These are phyloP conservation scores for Platorchestia sp. DNA, from an alignment of 1,140 invertebrate genomes.

Conservation along the genomic window DNA sequence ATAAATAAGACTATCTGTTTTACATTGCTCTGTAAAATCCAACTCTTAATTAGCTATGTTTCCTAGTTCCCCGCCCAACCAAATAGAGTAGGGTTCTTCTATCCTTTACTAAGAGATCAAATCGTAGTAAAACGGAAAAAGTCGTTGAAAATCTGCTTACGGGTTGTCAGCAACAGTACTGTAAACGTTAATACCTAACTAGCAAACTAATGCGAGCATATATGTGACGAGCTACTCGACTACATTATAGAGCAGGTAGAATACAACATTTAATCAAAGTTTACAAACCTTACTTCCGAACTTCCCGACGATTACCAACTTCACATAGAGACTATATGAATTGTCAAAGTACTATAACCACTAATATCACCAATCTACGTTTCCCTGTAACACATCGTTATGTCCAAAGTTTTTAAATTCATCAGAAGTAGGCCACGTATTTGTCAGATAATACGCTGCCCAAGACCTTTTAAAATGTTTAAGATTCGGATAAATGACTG, in stretches of 20 bases:
- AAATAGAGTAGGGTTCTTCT: neutral
- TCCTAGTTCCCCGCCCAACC: neutral
- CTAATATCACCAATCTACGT: neutral
- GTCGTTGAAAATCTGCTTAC: neutral
- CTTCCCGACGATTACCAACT: neutral
- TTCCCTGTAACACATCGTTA: neutral
- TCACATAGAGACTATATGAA: neutral
- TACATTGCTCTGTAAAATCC: no score
- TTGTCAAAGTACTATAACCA: neutral
- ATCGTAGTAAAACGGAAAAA: neutral
- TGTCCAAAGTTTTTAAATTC: neutral
- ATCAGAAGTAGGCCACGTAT: neutral
- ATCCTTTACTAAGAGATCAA: neutral
- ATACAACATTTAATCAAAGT: neutral
- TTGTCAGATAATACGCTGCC: neutral
- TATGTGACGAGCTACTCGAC: constrained; percentile 29
- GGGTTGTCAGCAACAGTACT: neutral
- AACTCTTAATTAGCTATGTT: no score
- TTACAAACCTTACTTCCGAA: neutral
- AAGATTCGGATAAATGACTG: neutral
- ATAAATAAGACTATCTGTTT: no score
- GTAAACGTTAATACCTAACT: neutral
- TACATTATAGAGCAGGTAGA: constrained; percentile 13
- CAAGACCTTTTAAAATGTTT: neutral
- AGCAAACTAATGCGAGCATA: constrained; percentile 29